Percentiles rank a stretch among this genome's conserved stretches.
Conservation (phyloP, 2,888 invertebrate genomes). For the Dyspetes luteomarginatus region DNA sequence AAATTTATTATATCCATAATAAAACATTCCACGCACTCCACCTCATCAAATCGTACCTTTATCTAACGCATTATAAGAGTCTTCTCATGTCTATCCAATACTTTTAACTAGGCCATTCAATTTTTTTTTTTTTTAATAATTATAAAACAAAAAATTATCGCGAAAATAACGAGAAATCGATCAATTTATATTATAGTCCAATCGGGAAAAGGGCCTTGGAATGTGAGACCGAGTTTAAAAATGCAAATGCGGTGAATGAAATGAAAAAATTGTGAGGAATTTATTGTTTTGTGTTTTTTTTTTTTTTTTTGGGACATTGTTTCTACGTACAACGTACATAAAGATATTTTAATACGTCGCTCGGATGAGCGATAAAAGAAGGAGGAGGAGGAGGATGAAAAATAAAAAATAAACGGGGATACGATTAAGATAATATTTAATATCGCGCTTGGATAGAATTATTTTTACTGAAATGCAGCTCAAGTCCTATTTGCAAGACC, state of each 20-base stretch:
- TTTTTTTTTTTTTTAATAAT: conserved; percentile 1
- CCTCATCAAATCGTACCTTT: conserved; percentile 49
- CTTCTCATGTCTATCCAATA: conserved; percentile 46
- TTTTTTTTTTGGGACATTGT: conserved; percentile 69
- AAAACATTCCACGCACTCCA: conserved; percentile 62
- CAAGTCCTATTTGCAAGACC: conserved; percentile 70
- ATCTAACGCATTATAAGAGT: conserved; percentile 34
- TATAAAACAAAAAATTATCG: conserved; percentile 65
- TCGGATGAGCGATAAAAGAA: conserved; percentile 78
- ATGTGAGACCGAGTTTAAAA: conserved; percentile 35
- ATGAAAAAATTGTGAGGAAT: conserved; percentile 65
- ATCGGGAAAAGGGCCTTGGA: conserved; percentile 70
- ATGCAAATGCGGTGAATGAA: conserved; percentile 55
- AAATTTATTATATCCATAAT: conserved; percentile 55
- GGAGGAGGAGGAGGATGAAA: conserved; percentile 75
- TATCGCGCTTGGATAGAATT: conserved; percentile 70
- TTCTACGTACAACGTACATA: conserved; percentile 74
- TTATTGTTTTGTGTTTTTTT: conserved; percentile 63
- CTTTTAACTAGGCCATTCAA: conserved; percentile 47
- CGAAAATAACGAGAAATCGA: conserved; percentile 73
- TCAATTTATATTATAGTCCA: conserved; percentile 77
- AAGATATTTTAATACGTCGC: conserved; percentile 82
- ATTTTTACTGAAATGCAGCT: conserved; percentile 78
- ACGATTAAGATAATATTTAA: conserved; percentile 78
- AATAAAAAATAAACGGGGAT: conserved; percentile 73